Conservation (phyloP, 2,797 vertebrate species). For the Halcyon badia region DNA sequence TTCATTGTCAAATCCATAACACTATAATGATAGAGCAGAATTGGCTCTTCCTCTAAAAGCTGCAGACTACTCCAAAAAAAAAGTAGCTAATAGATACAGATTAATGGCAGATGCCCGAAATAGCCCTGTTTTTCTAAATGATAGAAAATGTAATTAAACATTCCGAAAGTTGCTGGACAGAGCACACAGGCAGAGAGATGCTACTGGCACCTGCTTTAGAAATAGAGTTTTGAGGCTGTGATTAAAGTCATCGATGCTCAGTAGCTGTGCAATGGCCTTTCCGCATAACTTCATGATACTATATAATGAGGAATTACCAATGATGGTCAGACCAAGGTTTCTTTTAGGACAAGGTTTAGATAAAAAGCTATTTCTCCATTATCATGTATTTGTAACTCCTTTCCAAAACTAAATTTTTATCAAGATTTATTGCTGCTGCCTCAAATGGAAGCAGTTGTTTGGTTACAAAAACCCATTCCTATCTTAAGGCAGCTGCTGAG, state of each 20-base stretch:
- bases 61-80: neutral
- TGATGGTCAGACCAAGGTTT: neutral
- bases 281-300: neutral
- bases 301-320: neutral
- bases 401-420: neutral
- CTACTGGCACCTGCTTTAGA: neutral
- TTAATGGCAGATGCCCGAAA: neutral
- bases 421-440: neutral
- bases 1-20: neutral
- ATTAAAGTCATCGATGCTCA: neutral
- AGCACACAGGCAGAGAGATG: neutral
- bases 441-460: neutral
- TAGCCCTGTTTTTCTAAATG: neutral
- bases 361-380: neutral
- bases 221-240: neutral
- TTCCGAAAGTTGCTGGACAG: neutral
- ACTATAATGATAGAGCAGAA: neutral
- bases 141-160: neutral
- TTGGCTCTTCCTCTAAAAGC: neutral
- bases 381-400: neutral
- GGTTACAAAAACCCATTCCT: neutral
- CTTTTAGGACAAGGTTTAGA: neutral
- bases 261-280: neutral
- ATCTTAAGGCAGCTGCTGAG: neutral
- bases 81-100: neutral